Evolutionary conservation across 2,797 vertebrate species (phyloP), one percentile per base, ranked within the genome.

Genomic region (Phoebastria nigripes): DNA sequence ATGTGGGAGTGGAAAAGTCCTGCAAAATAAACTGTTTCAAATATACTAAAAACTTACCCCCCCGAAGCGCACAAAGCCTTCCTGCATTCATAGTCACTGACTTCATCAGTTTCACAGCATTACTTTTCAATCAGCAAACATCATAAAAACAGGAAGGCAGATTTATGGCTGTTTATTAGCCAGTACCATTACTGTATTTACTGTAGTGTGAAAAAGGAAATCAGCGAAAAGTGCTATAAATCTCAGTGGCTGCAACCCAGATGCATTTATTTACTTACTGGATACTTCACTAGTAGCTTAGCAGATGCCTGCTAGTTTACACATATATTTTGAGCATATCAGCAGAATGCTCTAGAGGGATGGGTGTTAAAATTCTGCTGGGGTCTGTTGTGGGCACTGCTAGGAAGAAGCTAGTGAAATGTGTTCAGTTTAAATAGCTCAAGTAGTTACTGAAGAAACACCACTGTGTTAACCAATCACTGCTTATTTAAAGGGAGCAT

Each of bases 261-360:
- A 95, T 97, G 94, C 92, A 95, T 96, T 97, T 96, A 95, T 97
- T 96, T 96, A 97, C 93, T 96, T 96, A 80, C 92, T 96, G 95
- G 96, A 93, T 96, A 91, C 80, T 94, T 96, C 70, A 39, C 88
- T 93, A 80, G 83, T 93, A 95, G 95, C 87, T 95, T 62, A 96
- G 90, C 96, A 96, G 94, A 95, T 95, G 94, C 79, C 89, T 96
- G 89, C 92, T 89, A 87, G 81, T 90, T 96, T 96, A 65, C 94
- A 95, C 89, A 31, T 93, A 82, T 96, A 95, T 96, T 97, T 96
- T 94, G 90, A 94, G 93, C 90, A 46, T 90, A 85, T 93, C 83
- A 92, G 81, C 93, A 95, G 90, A 93, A 86, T 90, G 94, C 90
- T 93, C 14, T 77, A 63, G 90, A 94, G 90, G 74, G 80, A 87